phyloP scores from a whole-genome alignment of 2,113 vertebrate species.

The Alligator sinensis region DNA sequence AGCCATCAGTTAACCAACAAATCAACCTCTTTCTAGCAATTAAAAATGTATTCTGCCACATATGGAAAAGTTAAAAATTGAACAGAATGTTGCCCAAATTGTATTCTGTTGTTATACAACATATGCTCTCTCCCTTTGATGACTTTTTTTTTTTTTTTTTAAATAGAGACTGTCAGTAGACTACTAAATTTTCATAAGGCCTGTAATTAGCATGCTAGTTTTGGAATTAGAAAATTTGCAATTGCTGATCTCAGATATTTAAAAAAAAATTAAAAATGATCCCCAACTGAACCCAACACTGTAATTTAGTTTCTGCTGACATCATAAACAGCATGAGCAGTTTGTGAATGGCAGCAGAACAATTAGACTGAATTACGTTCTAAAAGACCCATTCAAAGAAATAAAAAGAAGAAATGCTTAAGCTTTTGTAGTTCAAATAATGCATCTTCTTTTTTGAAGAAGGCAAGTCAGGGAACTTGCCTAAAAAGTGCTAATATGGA shows the following conservation, averaged over 20 bases:
- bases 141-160: background rate
- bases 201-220: constrained; percentile 27
- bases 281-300: constrained; percentile 2
- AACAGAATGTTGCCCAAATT: background rate
- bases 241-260: constrained; percentile 41
- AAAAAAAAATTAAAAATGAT: constrained; percentile 9
- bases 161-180: background rate
- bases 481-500: background rate
- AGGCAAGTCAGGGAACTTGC: background rate
- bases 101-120: background rate
- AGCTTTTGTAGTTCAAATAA: constrained; percentile 10
- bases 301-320: constrained; percentile 63
- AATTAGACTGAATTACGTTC: constrained; percentile 49
- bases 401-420: background rate
- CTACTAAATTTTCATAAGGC: constrained; percentile 40
- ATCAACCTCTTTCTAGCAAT: background rate
- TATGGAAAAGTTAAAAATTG: background rate
- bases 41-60: background rate
- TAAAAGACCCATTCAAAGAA: constrained; percentile 39
- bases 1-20: background rate
- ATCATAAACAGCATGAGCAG: constrained; percentile 13
- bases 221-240: constrained; percentile 25
- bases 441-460: background rate
- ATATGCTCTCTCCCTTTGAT: background rate
- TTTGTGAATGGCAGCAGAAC: constrained; percentile 47